phyloP scores from a whole-genome alignment of 2,113 vertebrate genomes.

The Oreochromis spilurus region DNA sequence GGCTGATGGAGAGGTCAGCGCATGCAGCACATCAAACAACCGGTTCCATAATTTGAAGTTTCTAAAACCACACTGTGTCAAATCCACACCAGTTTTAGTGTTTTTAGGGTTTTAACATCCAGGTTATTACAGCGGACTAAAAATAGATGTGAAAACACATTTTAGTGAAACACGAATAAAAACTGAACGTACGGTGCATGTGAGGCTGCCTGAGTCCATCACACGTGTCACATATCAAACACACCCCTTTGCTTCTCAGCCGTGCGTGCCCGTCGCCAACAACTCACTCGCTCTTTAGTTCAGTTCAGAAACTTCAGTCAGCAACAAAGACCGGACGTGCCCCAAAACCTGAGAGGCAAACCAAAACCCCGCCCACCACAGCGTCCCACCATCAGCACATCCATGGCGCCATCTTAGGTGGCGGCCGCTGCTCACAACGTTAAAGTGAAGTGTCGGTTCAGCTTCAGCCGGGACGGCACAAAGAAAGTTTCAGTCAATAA shows the following conservation, averaged over 20 bases:
- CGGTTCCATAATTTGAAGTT: not conserved
- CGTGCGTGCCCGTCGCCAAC: not conserved
- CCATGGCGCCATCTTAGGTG: not conserved
- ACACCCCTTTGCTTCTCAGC: not conserved
- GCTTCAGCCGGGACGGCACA: not conserved
- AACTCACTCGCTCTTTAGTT: not conserved
- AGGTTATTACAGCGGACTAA: not conserved
- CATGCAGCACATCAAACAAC: not conserved
- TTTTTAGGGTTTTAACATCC: not conserved
- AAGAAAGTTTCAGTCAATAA: not conserved
- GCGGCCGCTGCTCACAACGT: not conserved
- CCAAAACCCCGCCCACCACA: not conserved
- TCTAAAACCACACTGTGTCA: not conserved
- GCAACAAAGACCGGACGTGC: not conserved
- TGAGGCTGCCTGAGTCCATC: not conserved
- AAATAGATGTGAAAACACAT: not conserved
- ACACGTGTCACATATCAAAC: not conserved
- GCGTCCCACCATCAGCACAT: not conserved
- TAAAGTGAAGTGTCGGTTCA: fast-evolving
- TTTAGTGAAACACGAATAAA: not conserved
- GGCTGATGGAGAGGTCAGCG: not conserved
- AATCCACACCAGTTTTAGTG: not conserved
- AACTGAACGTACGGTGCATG: not conserved
- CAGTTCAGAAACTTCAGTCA: not conserved
- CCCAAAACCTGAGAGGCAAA: no score